phyloP scores from a whole-genome alignment of 64 coral and sea anemone genomes.

The Montipora efflorescens region DNA sequence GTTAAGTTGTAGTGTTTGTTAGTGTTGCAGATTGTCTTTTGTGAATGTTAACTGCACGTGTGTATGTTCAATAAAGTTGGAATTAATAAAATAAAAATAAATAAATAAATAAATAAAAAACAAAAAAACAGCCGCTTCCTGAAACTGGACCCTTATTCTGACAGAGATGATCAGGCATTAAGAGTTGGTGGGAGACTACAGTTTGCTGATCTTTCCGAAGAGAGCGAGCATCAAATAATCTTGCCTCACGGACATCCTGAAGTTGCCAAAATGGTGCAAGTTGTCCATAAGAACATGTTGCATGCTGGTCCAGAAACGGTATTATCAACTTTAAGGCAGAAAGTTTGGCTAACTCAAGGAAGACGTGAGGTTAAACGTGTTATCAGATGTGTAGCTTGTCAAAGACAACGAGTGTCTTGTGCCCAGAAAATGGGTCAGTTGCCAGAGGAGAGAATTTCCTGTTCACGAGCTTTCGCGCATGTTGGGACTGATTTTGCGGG shows the following conservation, averaged over 20 bases:
- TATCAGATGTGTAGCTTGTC: background rate
- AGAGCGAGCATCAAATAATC: background rate
- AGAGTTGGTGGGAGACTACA: conserved; percentile 58
- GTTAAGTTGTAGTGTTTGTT: too few species aligned
- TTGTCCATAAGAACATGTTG: background rate
- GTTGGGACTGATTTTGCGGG: conserved; percentile 15
- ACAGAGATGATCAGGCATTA: conserved; percentile 13
- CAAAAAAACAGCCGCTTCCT: conserved; percentile 11
- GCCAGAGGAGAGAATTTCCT: background rate
- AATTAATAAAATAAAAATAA: too few species aligned
- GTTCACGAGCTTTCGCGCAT: background rate
- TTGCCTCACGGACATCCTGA: too few species aligned
- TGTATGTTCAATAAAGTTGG: too few species aligned
- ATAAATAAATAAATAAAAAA: too few species aligned
- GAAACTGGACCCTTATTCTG: conserved; percentile 32
- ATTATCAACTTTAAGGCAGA: conserved; percentile 35
- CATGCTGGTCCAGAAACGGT: conserved; percentile 34
- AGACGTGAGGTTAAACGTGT: conserved; percentile 38
- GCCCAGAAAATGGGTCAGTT: too few species aligned
- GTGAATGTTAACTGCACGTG: too few species aligned
- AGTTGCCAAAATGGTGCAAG: too few species aligned
- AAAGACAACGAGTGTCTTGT: too few species aligned
- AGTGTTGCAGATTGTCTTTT: too few species aligned
- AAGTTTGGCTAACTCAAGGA: conserved; percentile 44
- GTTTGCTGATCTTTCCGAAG: conserved; percentile 12